Evolutionary conservation across 2,888 invertebrate species (phyloP), one percentile per base, ranked within the genome.

Genomic region (Operophtera brumata): DNA sequence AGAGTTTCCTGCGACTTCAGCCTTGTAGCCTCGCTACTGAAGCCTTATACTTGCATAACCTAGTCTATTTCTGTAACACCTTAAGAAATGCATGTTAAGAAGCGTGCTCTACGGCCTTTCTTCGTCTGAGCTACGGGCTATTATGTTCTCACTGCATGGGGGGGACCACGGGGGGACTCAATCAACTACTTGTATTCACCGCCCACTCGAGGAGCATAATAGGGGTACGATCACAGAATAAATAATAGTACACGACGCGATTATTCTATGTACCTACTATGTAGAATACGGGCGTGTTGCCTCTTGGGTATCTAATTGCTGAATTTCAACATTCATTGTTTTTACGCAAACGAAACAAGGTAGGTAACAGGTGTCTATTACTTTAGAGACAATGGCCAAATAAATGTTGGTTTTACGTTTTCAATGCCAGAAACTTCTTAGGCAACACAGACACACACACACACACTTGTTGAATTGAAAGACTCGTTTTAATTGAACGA

Each of bases 31-130:
- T 39, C 44, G 51, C 41, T 50, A 50, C 30, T 46, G 71, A 80
- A 81, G 74, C 82, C 79, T 71, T 73, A 76, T 55, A 49, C 60
- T 71, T 65, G 58, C 58, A 41, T 49, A 54, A 53, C 55, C 48
- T 53, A 43, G 46, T 47, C 43, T 56, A 67, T 72, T 68, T 65
- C 58, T 65, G 50, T 54, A 56, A 60, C 54, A 47, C 61, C 57
- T 61, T 65, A 47, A 48, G 12, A 54, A 55, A 42, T 32, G 44
- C 20, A 20, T 14, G 47, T 39, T 20, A 49, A 49, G 20, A 35
- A 30, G n/a, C 26, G 34, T 28, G 34, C 13, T 34, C 11, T 9
- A 36, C n/a, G 28, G 35, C 5, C 32, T 44, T 20, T 20, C 20
- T 20, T 20, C 20, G 20, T 20, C 20, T 20, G 34, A 12, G 32